Base-by-base conservation (phyloP, 2,113 vertebrate genomes). In the Phrynocephalus versicolor region DNA sequence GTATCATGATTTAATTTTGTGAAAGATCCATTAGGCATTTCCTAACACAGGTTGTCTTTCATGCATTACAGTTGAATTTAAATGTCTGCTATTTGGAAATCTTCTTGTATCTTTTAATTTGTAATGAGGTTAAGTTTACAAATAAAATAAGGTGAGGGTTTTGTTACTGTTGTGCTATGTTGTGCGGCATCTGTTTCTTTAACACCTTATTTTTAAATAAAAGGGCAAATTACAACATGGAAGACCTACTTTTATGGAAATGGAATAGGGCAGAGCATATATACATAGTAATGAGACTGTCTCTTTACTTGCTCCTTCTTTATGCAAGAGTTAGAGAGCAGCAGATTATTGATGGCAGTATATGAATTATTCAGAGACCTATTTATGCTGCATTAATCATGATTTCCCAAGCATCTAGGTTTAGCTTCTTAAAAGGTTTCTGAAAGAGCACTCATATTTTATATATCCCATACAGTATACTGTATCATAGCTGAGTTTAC, bases 361-460 rank as follows among this genome's bases (percentile, higher is more conserved):
- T 87, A 67, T 45, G 8, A 30, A 82, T 84, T 85, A 65, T 0
- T 0, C 0, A 0, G 84, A 76, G 6, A 39, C 45, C 58, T 85
- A 4, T 82, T 90, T 83, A 60, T 84, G 33, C 73, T 86, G 41
- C 23, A 16, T 83, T 92, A 90, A 85, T 74, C 73, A 27, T 90
- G 37, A 1, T 73, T 88, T 91, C 9, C 58, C 65, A 37, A n/a
- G 81, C 58, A 83, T 8, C 33, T 86, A 30, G 8, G 57, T 80
- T 58, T 86, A 88, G 62, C 75, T 87, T 88, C 55, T 58, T 86
- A 83, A 89, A 57, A 27, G 23, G 1, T 77, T 88, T 67, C 72
- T 88, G 23, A 9, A 85, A 73, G 37, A 58, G 45, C 76, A 70
- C 76, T 89, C 71, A 33, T n/a, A 80, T 57, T 82, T 1, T 64